A percentile compares a stretch with the other conserved stretches of the same genome.
These are phyloP conservation scores for Daboia siamensis DNA, from an alignment of 2,113 vertebrate genomes.

Conservation along the genomic window DNA sequence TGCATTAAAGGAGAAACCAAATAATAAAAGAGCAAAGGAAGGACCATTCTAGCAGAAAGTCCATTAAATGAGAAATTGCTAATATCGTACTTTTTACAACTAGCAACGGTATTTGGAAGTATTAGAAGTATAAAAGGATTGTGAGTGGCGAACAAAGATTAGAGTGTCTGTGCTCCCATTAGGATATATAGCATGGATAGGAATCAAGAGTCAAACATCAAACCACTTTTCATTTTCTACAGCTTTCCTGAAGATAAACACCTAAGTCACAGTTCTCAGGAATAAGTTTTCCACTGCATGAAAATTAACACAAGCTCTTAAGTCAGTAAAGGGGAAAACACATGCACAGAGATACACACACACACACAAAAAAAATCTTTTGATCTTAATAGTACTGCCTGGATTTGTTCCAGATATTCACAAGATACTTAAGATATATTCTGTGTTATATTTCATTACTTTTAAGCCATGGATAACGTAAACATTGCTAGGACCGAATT, in stretches of 20 bases:
- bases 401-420: neutral
- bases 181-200: neutral
- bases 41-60: neutral
- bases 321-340: neutral
- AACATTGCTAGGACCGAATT: neutral
- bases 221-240: neutral
- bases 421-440: neutral
- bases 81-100: neutral
- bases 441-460: neutral
- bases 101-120: neutral
- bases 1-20: neutral
- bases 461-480: accelerated
- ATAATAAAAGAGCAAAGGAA: neutral
- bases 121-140: neutral
- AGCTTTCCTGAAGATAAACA: neutral
- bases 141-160: neutral
- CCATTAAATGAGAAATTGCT: neutral
- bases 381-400: neutral
- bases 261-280: neutral
- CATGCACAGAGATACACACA: neutral
- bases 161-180: neutral
- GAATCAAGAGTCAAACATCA: conserved; percentile 4
- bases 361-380: neutral
- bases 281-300: neutral
- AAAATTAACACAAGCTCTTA: neutral